phyloP scores from a whole-genome alignment of 2,113 vertebrate genomes.

The Oncorhynchus kisutch region DNA sequence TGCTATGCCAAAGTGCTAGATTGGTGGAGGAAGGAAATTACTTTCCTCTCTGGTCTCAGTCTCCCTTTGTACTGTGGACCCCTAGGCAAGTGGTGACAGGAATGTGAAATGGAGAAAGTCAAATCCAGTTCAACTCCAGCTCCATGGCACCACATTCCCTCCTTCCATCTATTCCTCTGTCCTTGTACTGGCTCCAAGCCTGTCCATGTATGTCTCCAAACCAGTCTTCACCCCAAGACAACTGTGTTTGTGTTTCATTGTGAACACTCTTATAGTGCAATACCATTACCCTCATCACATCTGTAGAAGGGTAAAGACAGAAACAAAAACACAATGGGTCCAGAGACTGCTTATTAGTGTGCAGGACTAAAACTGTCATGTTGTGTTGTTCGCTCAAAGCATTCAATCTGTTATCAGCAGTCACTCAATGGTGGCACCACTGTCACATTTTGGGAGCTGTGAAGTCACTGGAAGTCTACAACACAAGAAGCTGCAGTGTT shows the following conservation, averaged over 20 bases:
- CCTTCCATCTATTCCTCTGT: slow-evolving; percentile 29
- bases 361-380: slow-evolving; percentile 43
- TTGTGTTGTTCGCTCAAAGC: slow-evolving; percentile 59
- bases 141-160: slow-evolving; percentile 38
- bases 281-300: no score
- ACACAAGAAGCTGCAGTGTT: slow-evolving; percentile 61
- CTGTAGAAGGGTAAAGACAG: slow-evolving; percentile 3
- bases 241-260: no score
- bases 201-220: background rate
- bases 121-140: slow-evolving; percentile 19
- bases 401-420: slow-evolving; percentile 58
- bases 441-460: slow-evolving; percentile 62
- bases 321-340: background rate
- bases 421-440: slow-evolving; percentile 55
- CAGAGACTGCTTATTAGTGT: slow-evolving; percentile 55
- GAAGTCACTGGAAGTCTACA: slow-evolving; percentile 67
- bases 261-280: no score
- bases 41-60: slow-evolving; percentile 57
- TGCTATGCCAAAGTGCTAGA: slow-evolving; percentile 56
- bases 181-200: no score
- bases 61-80: slow-evolving; percentile 56
- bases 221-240: no score
- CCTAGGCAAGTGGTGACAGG: slow-evolving; percentile 45
- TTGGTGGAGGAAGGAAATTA: slow-evolving; percentile 61
- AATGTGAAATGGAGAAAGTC: slow-evolving; percentile 46